Percentiles rank a stretch among this genome's conserved stretches.
Evolutionary conservation across 2,113 vertebrate species (phyloP).

Genomic region (Crotalus tigris): DNA sequence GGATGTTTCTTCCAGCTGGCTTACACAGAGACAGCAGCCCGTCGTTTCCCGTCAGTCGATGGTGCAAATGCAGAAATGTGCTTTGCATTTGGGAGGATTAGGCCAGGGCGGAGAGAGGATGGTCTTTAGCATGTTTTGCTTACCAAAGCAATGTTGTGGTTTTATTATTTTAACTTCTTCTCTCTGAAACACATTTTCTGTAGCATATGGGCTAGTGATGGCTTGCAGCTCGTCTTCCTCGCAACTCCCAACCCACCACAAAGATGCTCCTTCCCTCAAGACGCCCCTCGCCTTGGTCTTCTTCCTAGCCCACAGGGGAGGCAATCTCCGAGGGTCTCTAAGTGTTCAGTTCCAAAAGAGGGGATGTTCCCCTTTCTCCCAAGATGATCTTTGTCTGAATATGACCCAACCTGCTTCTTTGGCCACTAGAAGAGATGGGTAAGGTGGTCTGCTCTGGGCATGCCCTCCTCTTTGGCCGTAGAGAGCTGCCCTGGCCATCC

Average conservation of each 20-base stretch:
- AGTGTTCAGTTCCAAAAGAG: neutral
- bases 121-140: neutral
- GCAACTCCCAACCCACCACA: neutral
- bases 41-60: neutral
- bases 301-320: neutral
- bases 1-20: neutral
- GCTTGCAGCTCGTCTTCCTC: neutral
- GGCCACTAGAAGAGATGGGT: neutral
- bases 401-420: neutral
- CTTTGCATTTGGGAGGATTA: constrained; percentile 3
- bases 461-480: neutral
- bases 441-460: neutral
- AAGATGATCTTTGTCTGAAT: neutral
- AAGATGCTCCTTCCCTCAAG: neutral
- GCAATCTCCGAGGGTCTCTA: neutral
- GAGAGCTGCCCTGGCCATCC: neutral
- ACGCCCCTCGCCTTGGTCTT: neutral
- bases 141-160: neutral
- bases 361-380: neutral
- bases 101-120: neutral
- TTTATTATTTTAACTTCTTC: neutral
- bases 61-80: neutral
- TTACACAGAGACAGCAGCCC: neutral
- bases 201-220: neutral
- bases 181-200: neutral